phyloP scores from a whole-genome alignment of 2,113 vertebrate genomes.

The Corydoras maculifer region DNA sequence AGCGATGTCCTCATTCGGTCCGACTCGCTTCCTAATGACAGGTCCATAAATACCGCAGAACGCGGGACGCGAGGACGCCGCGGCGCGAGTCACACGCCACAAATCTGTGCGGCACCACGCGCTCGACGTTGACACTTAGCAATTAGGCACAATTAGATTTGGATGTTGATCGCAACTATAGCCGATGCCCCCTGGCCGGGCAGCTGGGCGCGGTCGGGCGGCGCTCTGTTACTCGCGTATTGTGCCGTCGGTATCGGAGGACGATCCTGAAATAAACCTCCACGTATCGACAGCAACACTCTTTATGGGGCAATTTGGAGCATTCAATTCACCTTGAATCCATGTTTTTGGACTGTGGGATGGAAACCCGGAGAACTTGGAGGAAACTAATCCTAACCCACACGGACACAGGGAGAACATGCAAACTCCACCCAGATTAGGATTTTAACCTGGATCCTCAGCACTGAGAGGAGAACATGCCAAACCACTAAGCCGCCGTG shows the following conservation, averaged over 20 bases:
- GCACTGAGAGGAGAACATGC: too few relatives aligned
- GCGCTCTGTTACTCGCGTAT: constrained; percentile 13
- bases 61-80: background rate
- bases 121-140: constrained; percentile 27
- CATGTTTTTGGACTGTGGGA: too few relatives aligned
- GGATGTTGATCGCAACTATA: constrained; percentile 42
- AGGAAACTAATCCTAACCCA: too few relatives aligned
- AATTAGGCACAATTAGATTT: constrained; percentile 41
- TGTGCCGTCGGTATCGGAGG: constrained; percentile 10
- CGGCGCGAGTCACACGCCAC: constrained; percentile 12
- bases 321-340: too few relatives aligned
- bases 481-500: too few relatives aligned
- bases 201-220: constrained; percentile 1
- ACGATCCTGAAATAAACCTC: constrained; percentile 14
- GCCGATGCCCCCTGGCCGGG: constrained; percentile 23
- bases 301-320: too few relatives aligned
- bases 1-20: background rate
- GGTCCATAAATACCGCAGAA: constrained; percentile 3
- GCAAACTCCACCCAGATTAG: too few relatives aligned
- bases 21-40: background rate
- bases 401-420: too few relatives aligned
- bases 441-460: too few relatives aligned
- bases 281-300: background rate
- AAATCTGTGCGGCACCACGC: constrained; percentile 29
- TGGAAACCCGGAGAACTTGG: too few relatives aligned